Evolutionary conservation across 2,113 vertebrate genomes (phyloP), one percentile per base, ranked within the genome.

Genomic region (Riparia riparia): DNA sequence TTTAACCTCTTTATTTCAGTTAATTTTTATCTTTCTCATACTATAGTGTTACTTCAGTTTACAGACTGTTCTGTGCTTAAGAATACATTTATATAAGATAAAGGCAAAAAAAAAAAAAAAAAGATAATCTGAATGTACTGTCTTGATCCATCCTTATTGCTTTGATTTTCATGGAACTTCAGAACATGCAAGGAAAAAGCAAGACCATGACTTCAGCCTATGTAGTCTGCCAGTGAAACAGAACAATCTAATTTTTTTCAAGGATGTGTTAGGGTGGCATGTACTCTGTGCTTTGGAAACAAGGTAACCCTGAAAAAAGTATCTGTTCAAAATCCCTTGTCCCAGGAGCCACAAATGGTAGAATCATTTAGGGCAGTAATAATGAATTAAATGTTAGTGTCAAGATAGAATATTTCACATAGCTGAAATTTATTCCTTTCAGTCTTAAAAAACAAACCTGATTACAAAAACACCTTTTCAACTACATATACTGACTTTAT

Each of bases 401-500:
- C 63, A 86, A 28, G 17, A 65, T 14, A 57, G 29, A 16, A 54
- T 58, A 31, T 72, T 54, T 60, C 42, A 25, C 6, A 47, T 39
- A 65, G 17, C 13, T 83, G 32, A 61, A 37, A 72, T 83, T 57
- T 50, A 21, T 60, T 95, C 42, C 15, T 64, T 29, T 68, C 39
- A 83, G 20, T 65, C 31, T 5, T 79, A 70, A 82, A 79, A 82
- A 19, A 0, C 1, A 64, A 56, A 51, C 3, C 10, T 42, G 21
- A 24, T 51, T 29, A 2, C 17, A 63, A 45, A 41, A 63, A 42
- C 4, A 14, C 1, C 15, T 65, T 95, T 68, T 77, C 54, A 72
- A 47, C 18, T 71, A n/a, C 0, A 0, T 34, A 24, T 61, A 34
- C 53, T n/a, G n/a, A n/a, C n/a, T n/a, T n/a, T n/a, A n/a, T n/a